Base-by-base conservation (phyloP, 2,113 vertebrate species). In the Calidris pygmaea region DNA sequence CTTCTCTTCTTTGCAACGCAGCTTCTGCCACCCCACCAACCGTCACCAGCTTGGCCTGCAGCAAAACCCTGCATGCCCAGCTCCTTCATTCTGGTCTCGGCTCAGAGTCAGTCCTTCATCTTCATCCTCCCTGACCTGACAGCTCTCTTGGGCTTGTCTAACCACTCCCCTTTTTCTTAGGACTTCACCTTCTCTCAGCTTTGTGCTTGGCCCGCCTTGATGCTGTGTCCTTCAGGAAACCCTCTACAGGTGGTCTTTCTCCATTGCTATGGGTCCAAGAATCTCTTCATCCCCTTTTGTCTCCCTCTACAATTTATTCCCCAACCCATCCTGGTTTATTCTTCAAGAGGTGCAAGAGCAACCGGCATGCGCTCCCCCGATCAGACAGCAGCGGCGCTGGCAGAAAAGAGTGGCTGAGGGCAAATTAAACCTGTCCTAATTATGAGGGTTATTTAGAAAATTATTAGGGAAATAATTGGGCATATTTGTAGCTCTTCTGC, bases 371-470 rank as follows among this genome's bases (percentile, higher is more conserved):
- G 20, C 9, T 93, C n/a, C 85, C n/a, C 1, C 0, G 1, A 24
- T 53, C 71, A 23, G 37, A 10, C 71, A 52, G 59, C 50, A 0
- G 0, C 3, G 0, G 43, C 0, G 0, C 63, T 1, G 5, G 35
- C 62, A 92, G 66, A 34, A 65, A 32, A 66, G 39, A 56, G 65
- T 20, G 65, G 29, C 91, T 43, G 60, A 72, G 56, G 75, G 87
- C 2, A 0, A 76, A 93, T 76, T 65, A 59, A 89, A 65, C 55
- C 32, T 9, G 2, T 55, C 53, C 55, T 91, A 91, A 86, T 94
- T 68, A 84, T 10, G 26, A 80, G 39, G 27, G 45, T 80, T 84
- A 60, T 68, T 91, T 83, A 43, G 84, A 72, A 59, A 86, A 89
- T 83, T 85, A 67, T 85, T 88, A 82, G 62, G 87, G 78, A 91